Evolutionary conservation across 2,113 vertebrate species (phyloP).

Genomic region (Chelonoidis abingdonii): DNA sequence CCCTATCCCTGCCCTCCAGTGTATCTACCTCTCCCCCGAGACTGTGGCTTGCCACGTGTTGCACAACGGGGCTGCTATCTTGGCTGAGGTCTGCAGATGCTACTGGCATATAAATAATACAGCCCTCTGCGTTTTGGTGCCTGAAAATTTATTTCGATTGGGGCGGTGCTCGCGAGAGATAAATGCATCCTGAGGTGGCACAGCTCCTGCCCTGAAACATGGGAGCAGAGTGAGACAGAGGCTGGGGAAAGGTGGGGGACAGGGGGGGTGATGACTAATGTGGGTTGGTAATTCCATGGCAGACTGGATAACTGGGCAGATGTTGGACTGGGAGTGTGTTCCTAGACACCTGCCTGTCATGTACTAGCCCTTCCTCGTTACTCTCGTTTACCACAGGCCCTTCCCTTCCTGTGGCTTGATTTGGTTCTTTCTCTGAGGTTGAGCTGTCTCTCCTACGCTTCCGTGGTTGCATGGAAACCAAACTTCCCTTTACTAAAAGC

Average conservation of each 20-base stretch:
- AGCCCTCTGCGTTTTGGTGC: not conserved
- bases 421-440: not conserved
- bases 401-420: not conserved
- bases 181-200: not conserved
- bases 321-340: not conserved
- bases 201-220: not conserved
- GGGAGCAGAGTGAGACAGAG: not conserved
- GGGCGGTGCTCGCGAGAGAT: not conserved
- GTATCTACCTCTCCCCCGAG: too few relatives aligned
- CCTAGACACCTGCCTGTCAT: not conserved
- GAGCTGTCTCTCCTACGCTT: not conserved
- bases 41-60: too few relatives aligned
- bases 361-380: not conserved
- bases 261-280: not conserved
- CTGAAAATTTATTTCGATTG: not conserved
- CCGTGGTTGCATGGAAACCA: not conserved
- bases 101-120: not conserved
- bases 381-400: too few relatives aligned
- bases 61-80: not conserved
- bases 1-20: too few relatives aligned
- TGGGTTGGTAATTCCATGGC: too few relatives aligned
- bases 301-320: too few relatives aligned
- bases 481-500: not conserved
- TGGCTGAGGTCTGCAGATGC: not conserved
- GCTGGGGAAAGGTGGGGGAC: too few relatives aligned